phyloP scores from a whole-genome alignment of 2,888 invertebrate species.

The Prostheceraeus crozeri region DNA sequence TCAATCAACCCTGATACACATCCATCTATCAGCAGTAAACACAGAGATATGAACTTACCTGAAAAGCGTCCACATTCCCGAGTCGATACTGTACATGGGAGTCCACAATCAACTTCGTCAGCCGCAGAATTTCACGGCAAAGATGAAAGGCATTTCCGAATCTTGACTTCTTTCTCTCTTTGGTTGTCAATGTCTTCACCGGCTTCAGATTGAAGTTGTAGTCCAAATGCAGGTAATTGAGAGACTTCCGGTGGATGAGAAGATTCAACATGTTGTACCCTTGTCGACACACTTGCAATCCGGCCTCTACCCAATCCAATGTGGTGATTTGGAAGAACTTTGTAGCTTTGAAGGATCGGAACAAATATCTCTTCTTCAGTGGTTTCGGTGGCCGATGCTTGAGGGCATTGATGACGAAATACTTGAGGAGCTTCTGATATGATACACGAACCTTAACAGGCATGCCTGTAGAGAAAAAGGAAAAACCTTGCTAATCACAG shows the following conservation, averaged over 20 bases:
- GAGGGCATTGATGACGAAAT: conserved; percentile 90
- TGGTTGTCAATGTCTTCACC: conserved; percentile 96
- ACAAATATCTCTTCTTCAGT: conserved; percentile 94
- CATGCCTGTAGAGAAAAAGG: no score
- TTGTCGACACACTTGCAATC: conserved; percentile 70
- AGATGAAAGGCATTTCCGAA: conserved; percentile 80
- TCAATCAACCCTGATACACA: no score
- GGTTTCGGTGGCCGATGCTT: conserved; percentile 96
- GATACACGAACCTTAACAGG: conserved; percentile 98
- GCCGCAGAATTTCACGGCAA: conserved; percentile 92
- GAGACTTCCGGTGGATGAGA: conserved; percentile 94
- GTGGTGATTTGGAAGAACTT: conserved; percentile 99
- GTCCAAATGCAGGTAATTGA: conserved; percentile 97
- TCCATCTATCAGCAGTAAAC: no score
- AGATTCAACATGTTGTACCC: conserved; percentile 99
- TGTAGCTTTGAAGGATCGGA: conserved; percentile 97
- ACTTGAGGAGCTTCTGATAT: conserved; percentile 95
- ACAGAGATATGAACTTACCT: no score
- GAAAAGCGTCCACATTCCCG: conserved; percentile 97
- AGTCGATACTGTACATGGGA: conserved; percentile 97
- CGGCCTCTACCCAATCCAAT: conserved; percentile 87
- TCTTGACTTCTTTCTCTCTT: conserved; percentile 92
- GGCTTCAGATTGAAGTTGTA: conserved; percentile 99
- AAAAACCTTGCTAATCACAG: no score
- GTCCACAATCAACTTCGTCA: conserved; percentile 95